phyloP scores from a whole-genome alignment of 2,797 vertebrate genomes.

The Melanotaenia parkinsoni region DNA sequence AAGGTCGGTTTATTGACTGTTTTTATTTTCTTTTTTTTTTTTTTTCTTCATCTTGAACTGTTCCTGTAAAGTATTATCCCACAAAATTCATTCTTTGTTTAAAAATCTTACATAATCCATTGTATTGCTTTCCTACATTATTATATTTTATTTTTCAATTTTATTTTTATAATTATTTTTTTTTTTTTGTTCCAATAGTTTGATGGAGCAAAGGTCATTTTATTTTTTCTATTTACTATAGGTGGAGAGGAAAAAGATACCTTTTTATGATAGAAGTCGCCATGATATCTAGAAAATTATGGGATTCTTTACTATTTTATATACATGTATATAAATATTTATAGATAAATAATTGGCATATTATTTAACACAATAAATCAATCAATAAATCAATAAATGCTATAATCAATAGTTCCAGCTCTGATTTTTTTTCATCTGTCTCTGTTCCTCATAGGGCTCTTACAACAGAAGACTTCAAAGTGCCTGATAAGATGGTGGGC shows the following conservation, averaged over 20 bases:
- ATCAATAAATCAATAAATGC: not conserved
- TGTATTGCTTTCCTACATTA: too few species aligned
- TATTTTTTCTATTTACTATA: not conserved
- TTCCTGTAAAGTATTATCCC: not conserved
- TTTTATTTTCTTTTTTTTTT: not conserved
- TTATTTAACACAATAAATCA: not conserved
- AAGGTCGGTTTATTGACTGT: not conserved
- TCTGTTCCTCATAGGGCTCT: slow-evolving; percentile 87
- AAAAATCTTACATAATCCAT: too few species aligned
- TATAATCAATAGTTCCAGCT: not conserved
- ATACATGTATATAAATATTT: not conserved
- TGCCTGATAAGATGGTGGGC: slow-evolving; percentile 99
- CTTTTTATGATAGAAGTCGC: too few species aligned
- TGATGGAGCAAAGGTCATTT: not conserved
- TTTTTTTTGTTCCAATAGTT: too few species aligned
- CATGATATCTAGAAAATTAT: not conserved
- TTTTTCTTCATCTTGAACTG: not conserved
- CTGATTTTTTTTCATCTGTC: not conserved
- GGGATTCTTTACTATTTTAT: not conserved
- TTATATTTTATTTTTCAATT: too few species aligned
- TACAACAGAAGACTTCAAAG: slow-evolving; percentile 98
- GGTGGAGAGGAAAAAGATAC: too few species aligned
- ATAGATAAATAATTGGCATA: not conserved
- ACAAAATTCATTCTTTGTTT: not conserved
- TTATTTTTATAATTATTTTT: too few species aligned